These are phyloP conservation scores for Helogale parvula DNA, from an alignment of 2,113 vertebrate species.

Conservation along the genomic window DNA sequence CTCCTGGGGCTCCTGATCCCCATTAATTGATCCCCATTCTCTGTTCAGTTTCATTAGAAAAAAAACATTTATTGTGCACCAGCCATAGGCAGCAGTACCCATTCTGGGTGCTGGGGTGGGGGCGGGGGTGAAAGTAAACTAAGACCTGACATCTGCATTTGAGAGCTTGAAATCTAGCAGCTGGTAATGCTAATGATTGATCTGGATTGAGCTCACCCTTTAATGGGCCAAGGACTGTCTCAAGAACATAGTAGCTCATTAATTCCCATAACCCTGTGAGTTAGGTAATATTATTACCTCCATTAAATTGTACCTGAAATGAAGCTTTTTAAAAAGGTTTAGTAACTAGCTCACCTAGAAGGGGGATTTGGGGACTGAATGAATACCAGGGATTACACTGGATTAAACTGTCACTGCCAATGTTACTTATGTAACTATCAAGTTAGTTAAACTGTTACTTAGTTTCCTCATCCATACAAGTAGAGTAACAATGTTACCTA, in stretches of 20 bases:
- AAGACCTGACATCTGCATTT: not conserved
- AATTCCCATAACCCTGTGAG: not conserved
- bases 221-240: not conserved
- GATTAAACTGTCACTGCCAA: not conserved
- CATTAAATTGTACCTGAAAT: not conserved
- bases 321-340: not conserved
- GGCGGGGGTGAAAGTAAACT: not conserved
- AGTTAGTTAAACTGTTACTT: not conserved
- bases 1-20: not conserved
- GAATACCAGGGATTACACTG: not conserved
- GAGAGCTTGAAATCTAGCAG: not conserved
- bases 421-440: not conserved
- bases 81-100: not conserved
- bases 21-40: too few species aligned
- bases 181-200: not conserved
- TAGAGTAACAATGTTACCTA: not conserved
- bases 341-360: not conserved
- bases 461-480: not conserved
- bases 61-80: not conserved
- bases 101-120: not conserved
- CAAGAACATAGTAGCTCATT: not conserved
- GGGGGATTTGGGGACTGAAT: not conserved
- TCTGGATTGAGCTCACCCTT: not conserved
- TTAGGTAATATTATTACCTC: not conserved
- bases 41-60: not conserved